Conservation (phyloP, 2,797 vertebrate genomes). For the Antrozous pallidus region DNA sequence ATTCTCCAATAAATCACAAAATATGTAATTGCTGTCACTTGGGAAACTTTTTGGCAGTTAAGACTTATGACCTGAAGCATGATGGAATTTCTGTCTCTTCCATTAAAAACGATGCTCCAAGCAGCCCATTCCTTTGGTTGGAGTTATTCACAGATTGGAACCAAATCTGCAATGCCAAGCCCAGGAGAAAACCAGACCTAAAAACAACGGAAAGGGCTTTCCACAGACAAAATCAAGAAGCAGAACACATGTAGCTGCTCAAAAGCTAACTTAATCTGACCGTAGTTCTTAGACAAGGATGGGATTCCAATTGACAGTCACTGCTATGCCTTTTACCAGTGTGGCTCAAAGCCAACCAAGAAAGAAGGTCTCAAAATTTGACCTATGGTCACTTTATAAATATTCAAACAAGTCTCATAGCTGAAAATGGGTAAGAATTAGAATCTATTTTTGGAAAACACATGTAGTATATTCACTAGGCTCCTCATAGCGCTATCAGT, state of each 20-base stretch:
- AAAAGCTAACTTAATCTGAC: not conserved
- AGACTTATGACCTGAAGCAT: not conserved
- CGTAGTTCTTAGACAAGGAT: not conserved
- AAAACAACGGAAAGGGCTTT: not conserved
- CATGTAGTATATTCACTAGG: not conserved
- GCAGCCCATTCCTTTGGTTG: not conserved
- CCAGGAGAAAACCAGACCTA: constrained; percentile 18
- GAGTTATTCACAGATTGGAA: not conserved
- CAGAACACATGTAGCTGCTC: not conserved
- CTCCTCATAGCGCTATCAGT: not conserved
- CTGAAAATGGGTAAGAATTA: not conserved
- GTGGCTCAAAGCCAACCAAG: not conserved
- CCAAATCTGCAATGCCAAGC: not conserved
- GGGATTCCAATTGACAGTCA: not conserved
- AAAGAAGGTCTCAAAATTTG: not conserved
- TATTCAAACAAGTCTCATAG: not conserved
- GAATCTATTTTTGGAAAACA: not conserved
- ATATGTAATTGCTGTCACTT: not conserved
- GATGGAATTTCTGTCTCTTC: constrained; percentile 41
- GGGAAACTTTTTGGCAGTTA: constrained; percentile 33
- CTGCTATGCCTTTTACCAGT: not conserved
- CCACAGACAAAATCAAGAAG: not conserved
- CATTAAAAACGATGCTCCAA: not conserved
- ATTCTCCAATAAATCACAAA: constrained; percentile 36
- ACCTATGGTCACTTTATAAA: not conserved